phyloP scores from a whole-genome alignment of 2,113 vertebrate species.

The Orientallactaga bullata region DNA sequence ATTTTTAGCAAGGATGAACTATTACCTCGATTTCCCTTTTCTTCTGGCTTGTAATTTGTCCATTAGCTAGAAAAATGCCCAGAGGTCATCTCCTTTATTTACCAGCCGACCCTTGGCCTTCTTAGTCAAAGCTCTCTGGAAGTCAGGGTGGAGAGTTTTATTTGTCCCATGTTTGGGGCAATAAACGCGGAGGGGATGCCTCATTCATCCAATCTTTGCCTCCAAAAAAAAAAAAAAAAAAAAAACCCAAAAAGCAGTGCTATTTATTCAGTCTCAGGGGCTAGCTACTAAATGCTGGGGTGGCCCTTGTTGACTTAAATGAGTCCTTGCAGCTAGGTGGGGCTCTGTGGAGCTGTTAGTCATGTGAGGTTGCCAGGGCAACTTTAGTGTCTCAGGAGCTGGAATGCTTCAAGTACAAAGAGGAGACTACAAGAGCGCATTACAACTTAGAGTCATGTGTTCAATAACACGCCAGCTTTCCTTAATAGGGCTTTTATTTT shows the following conservation, averaged over 20 bases:
- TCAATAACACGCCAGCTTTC: slow-evolving; percentile 80
- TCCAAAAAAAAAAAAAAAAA: slow-evolving; percentile 58
- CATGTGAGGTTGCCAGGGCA: slow-evolving; percentile 81
- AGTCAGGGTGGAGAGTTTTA: slow-evolving; percentile 76
- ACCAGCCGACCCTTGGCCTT: slow-evolving; percentile 77
- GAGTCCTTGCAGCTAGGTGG: slow-evolving; percentile 83
- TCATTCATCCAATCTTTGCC: slow-evolving; percentile 77
- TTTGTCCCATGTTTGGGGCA: slow-evolving; percentile 81
- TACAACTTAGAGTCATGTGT: slow-evolving; percentile 71
- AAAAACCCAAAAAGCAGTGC: slow-evolving; percentile 73
- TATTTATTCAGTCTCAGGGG: slow-evolving; percentile 81
- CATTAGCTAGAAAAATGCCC: slow-evolving; percentile 78
- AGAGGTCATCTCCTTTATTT: slow-evolving; percentile 81
- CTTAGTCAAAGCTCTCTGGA: slow-evolving; percentile 77
- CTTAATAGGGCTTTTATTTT: slow-evolving; percentile 78
- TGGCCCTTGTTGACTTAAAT: slow-evolving; percentile 84
- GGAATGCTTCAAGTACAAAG: slow-evolving; percentile 70
- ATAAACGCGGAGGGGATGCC: slow-evolving; percentile 75
- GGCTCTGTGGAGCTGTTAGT: slow-evolving; percentile 81
- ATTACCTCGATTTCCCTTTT: slow-evolving; percentile 66
- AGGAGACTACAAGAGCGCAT: slow-evolving; percentile 40
- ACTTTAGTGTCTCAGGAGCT: slow-evolving; percentile 72
- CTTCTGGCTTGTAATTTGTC: slow-evolving; percentile 75
- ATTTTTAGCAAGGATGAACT: slow-evolving; percentile 74
- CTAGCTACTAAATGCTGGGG: slow-evolving; percentile 79